phyloP scores from a whole-genome alignment of 2,797 vertebrate genomes.

The Scleropages formosus region DNA sequence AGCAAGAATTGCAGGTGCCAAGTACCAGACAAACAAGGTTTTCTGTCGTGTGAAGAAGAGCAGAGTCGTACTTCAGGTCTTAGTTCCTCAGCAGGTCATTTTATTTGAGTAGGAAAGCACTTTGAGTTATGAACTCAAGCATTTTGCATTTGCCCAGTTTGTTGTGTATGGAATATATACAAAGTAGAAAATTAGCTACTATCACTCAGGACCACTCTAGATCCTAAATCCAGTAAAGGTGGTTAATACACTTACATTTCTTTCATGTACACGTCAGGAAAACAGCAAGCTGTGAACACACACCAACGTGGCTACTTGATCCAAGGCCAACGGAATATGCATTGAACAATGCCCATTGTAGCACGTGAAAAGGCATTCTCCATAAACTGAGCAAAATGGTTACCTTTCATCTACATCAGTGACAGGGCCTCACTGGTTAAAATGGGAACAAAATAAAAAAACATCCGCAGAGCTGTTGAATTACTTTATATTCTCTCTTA shows the following conservation, averaged over 20 bases:
- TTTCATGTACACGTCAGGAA: background rate
- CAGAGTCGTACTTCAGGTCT: too few relatives aligned
- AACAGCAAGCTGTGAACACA: background rate
- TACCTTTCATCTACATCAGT: conserved; percentile 24
- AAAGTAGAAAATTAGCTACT: too few relatives aligned
- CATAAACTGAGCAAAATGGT: conserved; percentile 13
- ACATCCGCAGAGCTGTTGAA: conserved; percentile 24
- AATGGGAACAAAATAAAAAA: conserved; percentile 39
- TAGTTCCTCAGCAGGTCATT: too few relatives aligned
- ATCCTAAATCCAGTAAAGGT: too few relatives aligned
- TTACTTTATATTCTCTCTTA: conserved; percentile 40
- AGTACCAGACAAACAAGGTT: too few relatives aligned
- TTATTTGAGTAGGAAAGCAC: too few relatives aligned
- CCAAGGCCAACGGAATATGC: conserved; percentile 24
- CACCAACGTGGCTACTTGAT: background rate
- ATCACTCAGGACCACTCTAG: too few relatives aligned
- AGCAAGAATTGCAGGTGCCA: too few relatives aligned
- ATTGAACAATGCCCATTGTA: conserved; percentile 36
- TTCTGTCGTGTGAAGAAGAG: too few relatives aligned
- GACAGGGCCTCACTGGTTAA: conserved; percentile 35
- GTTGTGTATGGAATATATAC: too few relatives aligned
- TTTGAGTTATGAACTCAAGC: too few relatives aligned
- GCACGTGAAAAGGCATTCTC: conserved; percentile 24
- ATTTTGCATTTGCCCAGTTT: too few relatives aligned
- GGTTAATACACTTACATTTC: background rate